Base-by-base conservation (phyloP, 2,888 invertebrate genomes). In the Mimumesa dahlbomi region DNA sequence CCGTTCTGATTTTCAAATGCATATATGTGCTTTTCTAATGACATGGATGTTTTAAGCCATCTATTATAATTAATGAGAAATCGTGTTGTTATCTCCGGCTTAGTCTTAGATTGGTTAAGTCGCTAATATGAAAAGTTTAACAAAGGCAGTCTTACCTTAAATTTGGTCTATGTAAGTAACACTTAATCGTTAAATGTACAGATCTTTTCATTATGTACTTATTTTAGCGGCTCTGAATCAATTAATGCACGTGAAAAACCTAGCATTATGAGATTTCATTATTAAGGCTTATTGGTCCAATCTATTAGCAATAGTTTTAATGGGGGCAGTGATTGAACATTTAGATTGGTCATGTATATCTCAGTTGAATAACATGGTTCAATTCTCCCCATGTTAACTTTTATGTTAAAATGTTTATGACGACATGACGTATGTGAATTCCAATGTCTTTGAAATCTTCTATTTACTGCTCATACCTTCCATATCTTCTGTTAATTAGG, bases 251-350 rank as follows among this genome's bases (percentile, higher is more conserved):
- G 43, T 64, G 66, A 69, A 77, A 76, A 79, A 74, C 49, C 61
- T 56, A 52, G 57, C 53, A 54, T 61, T 59, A 48, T 64, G 57
- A 21, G 57, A 40, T 64, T 65, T 66, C 46, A 49, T 73, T 73
- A 67, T 77, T 86, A 88, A 87, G 86, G 87, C 87, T 84, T 79
- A 83, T 87, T 86, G 87, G 86, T 87, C 85, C 84, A 80, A 83
- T 82, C 78, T 68, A 81, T 73, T 73, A 65, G 34, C 46, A 57
- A 46, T 34, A 65, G 49, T 59, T 68, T 34, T 42, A 40, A 46
- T 73, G 25, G 54, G 69, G 56, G 59, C 56, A 61, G 36, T 66
- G 59, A 38, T 73, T 68, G 45, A 61, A 54, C 40, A 49, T 67
- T 19, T 31, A 45, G 25, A 42, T 58, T 7, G 54, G 54, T 52